Conservation (phyloP, 2,113 vertebrate genomes). For the Enhydra lutris region DNA sequence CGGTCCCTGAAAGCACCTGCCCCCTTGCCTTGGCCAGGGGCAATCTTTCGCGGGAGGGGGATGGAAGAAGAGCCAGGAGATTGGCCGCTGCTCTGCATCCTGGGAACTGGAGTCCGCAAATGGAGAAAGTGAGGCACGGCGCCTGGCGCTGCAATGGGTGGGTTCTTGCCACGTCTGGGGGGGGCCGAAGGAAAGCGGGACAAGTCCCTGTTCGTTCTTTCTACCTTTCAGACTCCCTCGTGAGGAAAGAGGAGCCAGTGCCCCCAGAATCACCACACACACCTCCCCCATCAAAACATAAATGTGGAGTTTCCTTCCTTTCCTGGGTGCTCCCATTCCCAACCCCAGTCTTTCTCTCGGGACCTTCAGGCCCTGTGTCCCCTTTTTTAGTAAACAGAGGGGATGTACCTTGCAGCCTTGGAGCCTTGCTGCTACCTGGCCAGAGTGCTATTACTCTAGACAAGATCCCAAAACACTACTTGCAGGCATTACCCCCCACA, state of each 20-base stretch:
- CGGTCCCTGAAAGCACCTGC: conserved; percentile 15
- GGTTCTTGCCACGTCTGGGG: conserved; percentile 61
- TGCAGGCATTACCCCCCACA: neutral
- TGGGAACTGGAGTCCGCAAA: conserved; percentile 79
- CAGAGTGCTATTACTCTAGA: neutral
- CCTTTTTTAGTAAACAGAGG: neutral
- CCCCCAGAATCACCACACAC: neutral
- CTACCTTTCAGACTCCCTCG: neutral
- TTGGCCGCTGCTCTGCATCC: conserved; percentile 73
- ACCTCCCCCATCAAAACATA: conserved; percentile 24
- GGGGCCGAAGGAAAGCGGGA: conserved; percentile 18
- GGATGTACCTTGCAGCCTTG: neutral
- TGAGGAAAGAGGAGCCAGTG: neutral
- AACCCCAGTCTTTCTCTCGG: neutral
- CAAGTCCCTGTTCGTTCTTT: neutral
- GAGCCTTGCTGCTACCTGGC: neutral
- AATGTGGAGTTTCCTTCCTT: neutral
- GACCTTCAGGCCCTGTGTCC: neutral
- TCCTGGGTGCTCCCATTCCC: neutral
- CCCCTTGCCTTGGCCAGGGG: conserved; percentile 26
- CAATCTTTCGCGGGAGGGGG: conserved; percentile 63
- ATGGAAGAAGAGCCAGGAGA: conserved; percentile 67
- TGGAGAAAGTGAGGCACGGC: conserved; percentile 75
- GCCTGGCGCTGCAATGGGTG: conserved; percentile 52
- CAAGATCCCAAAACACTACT: conserved; percentile 8